phyloP scores from a whole-genome alignment of 1,140 invertebrate species.

The Mycetomoellerius zeteki region DNA sequence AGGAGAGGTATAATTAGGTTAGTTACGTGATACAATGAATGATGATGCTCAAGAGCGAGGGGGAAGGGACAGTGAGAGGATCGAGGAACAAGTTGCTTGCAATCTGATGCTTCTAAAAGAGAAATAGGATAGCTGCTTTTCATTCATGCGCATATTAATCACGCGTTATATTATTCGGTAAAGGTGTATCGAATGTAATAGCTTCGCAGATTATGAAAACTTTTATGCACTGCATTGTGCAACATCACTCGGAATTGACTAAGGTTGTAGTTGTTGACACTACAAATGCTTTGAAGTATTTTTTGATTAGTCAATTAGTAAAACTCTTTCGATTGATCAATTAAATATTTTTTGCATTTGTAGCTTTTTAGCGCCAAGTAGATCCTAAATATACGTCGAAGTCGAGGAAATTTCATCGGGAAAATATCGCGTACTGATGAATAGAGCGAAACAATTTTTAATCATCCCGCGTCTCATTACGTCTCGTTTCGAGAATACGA shows the following conservation, averaged over 20 bases:
- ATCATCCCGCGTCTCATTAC: neutral
- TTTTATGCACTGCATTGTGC: neutral
- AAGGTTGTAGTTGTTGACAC: no score
- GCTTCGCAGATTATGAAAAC: constrained; percentile 28
- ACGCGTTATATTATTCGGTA: constrained; percentile 7
- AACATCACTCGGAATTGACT: neutral
- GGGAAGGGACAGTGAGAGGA: neutral
- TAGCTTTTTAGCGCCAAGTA: no score
- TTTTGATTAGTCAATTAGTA: no score
- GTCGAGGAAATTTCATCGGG: neutral
- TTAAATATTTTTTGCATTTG: no score
- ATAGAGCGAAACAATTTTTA: constrained; percentile 11
- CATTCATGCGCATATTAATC: constrained; percentile 46
- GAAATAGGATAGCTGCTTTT: constrained; percentile 28
- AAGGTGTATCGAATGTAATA: constrained; percentile 4
- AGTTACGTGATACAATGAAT: constrained; percentile 61
- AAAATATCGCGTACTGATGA: neutral
- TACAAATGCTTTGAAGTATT: no score
- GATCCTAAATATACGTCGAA: neutral
- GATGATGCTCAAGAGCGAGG: constrained; percentile 18
- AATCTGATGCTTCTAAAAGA: constrained; percentile 35
- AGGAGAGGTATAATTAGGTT: constrained; percentile 49
- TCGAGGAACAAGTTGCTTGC: constrained; percentile 11
- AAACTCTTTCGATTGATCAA: no score
- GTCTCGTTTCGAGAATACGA: neutral